Base-by-base conservation (phyloP, 2,797 vertebrate species). In the Gymnocypris eckloni region DNA sequence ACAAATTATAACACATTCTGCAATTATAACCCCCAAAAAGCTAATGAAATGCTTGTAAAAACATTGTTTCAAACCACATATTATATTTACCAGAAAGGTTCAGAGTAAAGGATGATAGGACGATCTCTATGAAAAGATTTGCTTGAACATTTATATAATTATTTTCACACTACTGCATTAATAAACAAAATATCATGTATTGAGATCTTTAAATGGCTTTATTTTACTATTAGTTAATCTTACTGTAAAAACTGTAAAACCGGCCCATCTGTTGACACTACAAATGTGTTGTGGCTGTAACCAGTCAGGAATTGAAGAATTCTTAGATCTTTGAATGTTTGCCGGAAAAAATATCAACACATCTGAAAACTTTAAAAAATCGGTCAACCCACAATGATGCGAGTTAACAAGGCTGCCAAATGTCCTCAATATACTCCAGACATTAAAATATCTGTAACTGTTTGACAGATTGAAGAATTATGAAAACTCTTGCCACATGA, bases 1-100 rank as follows among this genome's bases (percentile, higher is more conserved):
- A 88, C 83, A 84, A 87, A 67, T 71, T 70, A 50, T 50, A 64
- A 59, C 28, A 54, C 25, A 20, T 41, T 64, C 59, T 86, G 83
- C 86, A 75, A 70, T 86, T 76, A 77, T 79, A 84, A 48, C 70
- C 77, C 28, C 10, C 28, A 73, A 64, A n/a, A 78, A 61, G 28
- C 69, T 28, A 16, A 20, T 66, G 43, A 45, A 16, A 70, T 72
- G 45, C 48, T 28, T 77, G 28, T 85, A n/a, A 54, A 54, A 72
- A 50, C 12, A 64, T 50, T 52, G 50, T 39, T 22, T 86, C n/a
- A 45, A 52, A 84, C 54, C 33, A 69, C 79, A 22, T 75, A 75
- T 75, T 59, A 59, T 59, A 52, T 78, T 81, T 45, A 79, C 37
- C 64, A 52, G 12, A 64, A 73, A 41, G n/a, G 52, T 67, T 52